Evolutionary conservation across 2,113 vertebrate species (phyloP).

Genomic region (Rhinopomastus cyanomelas): DNA sequence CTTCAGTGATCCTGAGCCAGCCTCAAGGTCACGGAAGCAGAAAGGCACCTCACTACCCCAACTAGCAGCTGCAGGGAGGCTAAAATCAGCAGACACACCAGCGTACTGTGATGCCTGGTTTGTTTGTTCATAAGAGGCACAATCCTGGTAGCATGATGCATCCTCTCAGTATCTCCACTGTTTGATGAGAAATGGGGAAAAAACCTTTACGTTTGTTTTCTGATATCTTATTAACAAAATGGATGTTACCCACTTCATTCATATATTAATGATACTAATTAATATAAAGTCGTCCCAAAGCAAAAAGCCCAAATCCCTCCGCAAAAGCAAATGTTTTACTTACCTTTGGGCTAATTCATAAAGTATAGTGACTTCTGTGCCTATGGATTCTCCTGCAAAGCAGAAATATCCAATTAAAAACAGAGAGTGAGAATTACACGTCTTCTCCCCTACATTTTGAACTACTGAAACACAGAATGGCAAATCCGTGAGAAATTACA

Average conservation of each 20-base stretch:
- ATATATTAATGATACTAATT: too few species aligned
- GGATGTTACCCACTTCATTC: too few species aligned
- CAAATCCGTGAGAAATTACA: constrained; percentile 8
- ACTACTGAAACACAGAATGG: neutral
- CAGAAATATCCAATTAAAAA: constrained; percentile 45
- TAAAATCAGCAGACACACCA: neutral
- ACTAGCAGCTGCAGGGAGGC: neutral
- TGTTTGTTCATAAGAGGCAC: neutral
- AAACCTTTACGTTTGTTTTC: neutral
- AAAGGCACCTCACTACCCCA: neutral
- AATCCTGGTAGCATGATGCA: neutral
- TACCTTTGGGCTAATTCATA: constrained; percentile 82
- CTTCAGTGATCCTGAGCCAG: neutral
- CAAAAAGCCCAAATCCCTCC: neutral
- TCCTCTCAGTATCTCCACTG: neutral
- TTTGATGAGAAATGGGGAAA: neutral
- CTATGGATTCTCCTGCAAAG: constrained; percentile 77
- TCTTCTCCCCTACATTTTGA: neutral
- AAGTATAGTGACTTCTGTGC: constrained; percentile 70
- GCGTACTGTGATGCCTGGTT: neutral
- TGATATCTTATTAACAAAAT: neutral
- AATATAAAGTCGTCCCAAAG: neutral
- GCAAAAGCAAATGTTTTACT: neutral
- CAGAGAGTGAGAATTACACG: neutral
- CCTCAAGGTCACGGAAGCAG: neutral